Base-by-base conservation (phyloP, 1,140 invertebrate genomes). In the Formica exsecta region DNA sequence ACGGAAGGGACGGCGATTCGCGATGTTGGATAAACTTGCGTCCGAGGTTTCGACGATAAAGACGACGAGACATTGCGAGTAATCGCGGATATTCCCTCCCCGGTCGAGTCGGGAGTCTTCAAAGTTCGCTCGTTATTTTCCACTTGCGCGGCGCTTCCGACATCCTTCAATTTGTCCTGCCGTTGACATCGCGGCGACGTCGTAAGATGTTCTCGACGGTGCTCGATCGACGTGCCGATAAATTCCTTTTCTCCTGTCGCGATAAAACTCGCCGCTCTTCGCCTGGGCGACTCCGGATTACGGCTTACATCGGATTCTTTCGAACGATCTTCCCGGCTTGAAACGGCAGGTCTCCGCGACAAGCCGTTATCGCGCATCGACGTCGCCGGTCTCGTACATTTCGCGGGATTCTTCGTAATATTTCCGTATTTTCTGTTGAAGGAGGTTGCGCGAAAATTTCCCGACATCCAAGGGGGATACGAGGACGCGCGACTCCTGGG, bases 401-500 rank as follows among this genome's bases (percentile, higher is more conserved):
- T 76, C 13, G 48, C 41, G 32, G 44, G 57, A 7, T 16, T 9
- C 32, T 13, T 83, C 1, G 1, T 9, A 1, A 32, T 1, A 16
- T 38, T 75, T 9, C 59, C 65, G 38, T 87, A 87, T 13, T 89
- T 90, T 4, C 66, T 54, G 32, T 91, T 87, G 76, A 91, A 91
- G 1, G 91, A 87, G 0, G 11, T 19, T 0, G 64, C 51, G 0
- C 62, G 13, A 2, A 19, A 5, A 32, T 62, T 87, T 0, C 71
- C 86, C 3, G 19, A 36, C 16, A 86, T 25, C 89, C 87, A 90
- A 1, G 84, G 86, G 0, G 25, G 77, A 11, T 36, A 59, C 57
- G 70, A 85, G 19, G 8, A 13, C 11, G 7, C 29, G n/a, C 44
- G 64, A 76, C 38, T 75, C 13, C 36, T 61, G 0, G 83, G 77